Percentiles rank a stretch among this genome's conserved stretches.
These are phyloP conservation scores for Callinectes sapidus DNA, from an alignment of 2,888 invertebrate genomes.

Conservation along the genomic window DNA sequence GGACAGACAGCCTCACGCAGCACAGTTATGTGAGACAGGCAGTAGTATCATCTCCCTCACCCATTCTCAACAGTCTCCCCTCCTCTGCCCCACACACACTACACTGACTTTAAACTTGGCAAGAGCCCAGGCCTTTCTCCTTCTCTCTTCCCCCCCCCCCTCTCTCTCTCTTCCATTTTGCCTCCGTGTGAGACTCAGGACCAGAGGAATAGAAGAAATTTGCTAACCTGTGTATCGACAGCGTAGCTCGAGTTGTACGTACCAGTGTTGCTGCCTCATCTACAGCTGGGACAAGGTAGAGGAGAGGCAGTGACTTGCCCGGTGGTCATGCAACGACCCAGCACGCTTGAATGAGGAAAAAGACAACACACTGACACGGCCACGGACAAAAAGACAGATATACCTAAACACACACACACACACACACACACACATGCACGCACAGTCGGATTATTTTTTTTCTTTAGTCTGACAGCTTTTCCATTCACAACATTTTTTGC, in stretches of 20 bases:
- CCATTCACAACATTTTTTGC: neutral
- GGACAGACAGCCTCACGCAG: neutral
- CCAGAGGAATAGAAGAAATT: neutral
- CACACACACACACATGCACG: neutral
- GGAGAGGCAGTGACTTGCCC: neutral
- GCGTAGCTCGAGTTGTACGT: neutral
- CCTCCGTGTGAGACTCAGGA: neutral
- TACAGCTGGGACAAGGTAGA: neutral
- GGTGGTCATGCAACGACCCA: neutral
- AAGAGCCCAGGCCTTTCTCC: neutral
- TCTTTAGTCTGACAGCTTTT: neutral
- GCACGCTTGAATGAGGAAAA: neutral
- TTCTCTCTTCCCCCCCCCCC: neutral
- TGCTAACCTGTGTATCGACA: neutral
- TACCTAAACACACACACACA: neutral
- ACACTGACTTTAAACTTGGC: neutral
- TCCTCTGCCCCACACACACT: neutral
- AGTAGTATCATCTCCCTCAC: neutral
- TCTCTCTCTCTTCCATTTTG: neutral
- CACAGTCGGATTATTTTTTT: neutral
- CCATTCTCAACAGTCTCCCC: neutral
- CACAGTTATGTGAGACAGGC: neutral
- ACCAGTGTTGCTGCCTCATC: neutral
- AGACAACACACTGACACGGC: neutral
- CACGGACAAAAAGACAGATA: too few species aligned